Evolutionary conservation across 2,888 invertebrate genomes (phyloP).

Genomic region (Beris chalybata): DNA sequence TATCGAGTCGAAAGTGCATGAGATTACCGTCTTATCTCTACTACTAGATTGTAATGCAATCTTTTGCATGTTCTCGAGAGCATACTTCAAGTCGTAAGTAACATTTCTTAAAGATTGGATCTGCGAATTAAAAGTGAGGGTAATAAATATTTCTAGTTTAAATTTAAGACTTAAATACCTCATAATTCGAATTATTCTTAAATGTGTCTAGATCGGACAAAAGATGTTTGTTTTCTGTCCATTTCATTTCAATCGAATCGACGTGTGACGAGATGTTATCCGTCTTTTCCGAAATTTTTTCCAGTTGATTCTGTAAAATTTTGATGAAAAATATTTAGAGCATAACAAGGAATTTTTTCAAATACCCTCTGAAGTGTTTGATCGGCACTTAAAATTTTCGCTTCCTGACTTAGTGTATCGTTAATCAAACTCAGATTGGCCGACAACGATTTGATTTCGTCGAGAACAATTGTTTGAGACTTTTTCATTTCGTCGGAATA

Average conservation of each 20-base stretch:
- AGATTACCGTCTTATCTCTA: constrained; percentile 4
- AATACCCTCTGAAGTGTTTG: constrained; percentile 48
- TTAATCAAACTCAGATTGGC: constrained; percentile 48
- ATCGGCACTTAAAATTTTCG: constrained; percentile 47
- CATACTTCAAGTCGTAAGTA: constrained; percentile 21
- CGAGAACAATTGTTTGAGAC: constrained; percentile 38
- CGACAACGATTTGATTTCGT: constrained; percentile 45
- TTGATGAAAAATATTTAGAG: not conserved
- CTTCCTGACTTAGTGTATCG: constrained; percentile 50
- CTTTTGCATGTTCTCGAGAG: constrained; percentile 28
- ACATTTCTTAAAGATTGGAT: constrained; percentile 30
- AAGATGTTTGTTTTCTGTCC: constrained; percentile 49
- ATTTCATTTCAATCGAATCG: constrained; percentile 51
- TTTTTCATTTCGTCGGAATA: constrained; percentile 44
- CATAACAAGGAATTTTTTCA: not conserved
- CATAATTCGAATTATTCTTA: constrained; percentile 46
- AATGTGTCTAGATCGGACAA: constrained; percentile 45
- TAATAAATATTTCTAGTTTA: not conserved
- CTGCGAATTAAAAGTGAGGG: constrained; percentile 9
- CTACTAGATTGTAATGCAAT: constrained; percentile 19
- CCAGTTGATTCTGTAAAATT: constrained; percentile 46
- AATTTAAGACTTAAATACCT: constrained; percentile 41
- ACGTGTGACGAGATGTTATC: constrained; percentile 53
- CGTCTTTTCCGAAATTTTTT: constrained; percentile 49
- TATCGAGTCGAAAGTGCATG: not conserved